Percentiles rank a stretch among this genome's conserved stretches.
Conservation (phyloP, 2,113 vertebrate genomes). For the Oreochromis spilurus region DNA sequence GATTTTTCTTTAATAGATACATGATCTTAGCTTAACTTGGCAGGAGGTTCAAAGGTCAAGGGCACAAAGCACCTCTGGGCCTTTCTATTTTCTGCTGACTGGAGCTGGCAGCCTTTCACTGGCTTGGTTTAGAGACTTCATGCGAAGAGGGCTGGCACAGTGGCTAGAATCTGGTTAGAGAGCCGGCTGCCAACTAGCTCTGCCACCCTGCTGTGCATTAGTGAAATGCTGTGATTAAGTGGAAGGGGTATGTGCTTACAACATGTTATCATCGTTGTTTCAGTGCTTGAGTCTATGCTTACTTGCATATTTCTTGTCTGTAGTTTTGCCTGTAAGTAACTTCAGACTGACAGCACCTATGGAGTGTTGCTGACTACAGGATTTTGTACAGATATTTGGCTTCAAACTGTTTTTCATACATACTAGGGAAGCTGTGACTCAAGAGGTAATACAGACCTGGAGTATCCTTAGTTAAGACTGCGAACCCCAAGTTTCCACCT, state of each 20-base stretch:
- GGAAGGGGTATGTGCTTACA: constrained; percentile 24
- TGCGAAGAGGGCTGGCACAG: neutral
- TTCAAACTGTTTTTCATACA: neutral
- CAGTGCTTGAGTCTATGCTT: neutral
- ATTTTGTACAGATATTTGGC: neutral
- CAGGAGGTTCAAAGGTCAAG: neutral
- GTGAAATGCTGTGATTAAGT: constrained; percentile 34
- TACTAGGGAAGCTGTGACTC: neutral
- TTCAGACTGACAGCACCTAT: neutral
- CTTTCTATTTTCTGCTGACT: neutral
- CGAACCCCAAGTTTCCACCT: neutral
- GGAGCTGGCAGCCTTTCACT: neutral
- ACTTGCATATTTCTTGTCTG: constrained; percentile 3
- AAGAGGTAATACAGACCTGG: neutral
- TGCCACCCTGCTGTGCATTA: constrained; percentile 29
- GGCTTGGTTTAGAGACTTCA: neutral
- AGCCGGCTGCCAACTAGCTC: constrained; percentile 9
- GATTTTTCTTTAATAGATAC: neutral
- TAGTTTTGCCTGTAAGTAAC: neutral
- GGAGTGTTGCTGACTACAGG: neutral
- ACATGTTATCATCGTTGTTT: constrained; percentile 26
- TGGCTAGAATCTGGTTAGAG: neutral
- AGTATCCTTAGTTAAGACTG: neutral
- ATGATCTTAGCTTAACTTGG: neutral
- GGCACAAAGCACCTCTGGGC: neutral